These are phyloP conservation scores for Apamea sordens DNA, from an alignment of 2,888 invertebrate species.

Conservation along the genomic window DNA sequence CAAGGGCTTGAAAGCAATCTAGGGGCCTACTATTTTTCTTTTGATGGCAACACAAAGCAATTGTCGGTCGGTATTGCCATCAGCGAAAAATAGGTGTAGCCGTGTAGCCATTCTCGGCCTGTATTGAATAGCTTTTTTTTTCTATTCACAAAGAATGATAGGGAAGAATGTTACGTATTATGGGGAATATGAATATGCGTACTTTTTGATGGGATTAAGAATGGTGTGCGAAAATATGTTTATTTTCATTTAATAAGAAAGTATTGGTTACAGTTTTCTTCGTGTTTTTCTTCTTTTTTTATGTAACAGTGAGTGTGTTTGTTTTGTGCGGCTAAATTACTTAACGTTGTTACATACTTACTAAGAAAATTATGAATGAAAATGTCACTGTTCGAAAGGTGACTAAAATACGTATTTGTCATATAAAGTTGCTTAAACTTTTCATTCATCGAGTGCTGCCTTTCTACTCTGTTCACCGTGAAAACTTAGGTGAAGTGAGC, in stretches of 20 bases:
- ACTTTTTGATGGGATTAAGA: constrained; percentile 35
- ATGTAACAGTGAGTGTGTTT: background rate
- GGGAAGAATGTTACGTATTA: constrained; percentile 53
- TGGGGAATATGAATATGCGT: constrained; percentile 40
- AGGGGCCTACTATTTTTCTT: constrained; percentile 81
- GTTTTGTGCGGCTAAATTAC: background rate
- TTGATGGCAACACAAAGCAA: constrained; percentile 84
- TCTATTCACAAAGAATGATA: constrained; percentile 70
- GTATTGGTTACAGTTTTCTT: background rate
- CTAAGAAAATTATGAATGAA: background rate
- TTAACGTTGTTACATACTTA: background rate
- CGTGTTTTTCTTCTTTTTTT: background rate
- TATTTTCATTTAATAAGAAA: background rate
- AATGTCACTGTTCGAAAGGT: background rate
- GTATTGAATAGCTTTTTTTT: constrained; percentile 73
- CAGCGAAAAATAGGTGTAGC: constrained; percentile 78
- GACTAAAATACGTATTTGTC: too few relatives aligned
- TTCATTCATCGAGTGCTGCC: too few relatives aligned
- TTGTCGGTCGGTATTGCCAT: constrained; percentile 83
- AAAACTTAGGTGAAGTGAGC: too few relatives aligned
- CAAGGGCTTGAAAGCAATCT: constrained; percentile 85
- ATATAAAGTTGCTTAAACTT: background rate
- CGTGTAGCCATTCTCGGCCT: constrained; percentile 72
- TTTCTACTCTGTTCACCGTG: too few relatives aligned
- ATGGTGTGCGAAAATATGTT: background rate